Base-by-base conservation (phyloP, 2,113 vertebrate species). In the Alligator sinensis region DNA sequence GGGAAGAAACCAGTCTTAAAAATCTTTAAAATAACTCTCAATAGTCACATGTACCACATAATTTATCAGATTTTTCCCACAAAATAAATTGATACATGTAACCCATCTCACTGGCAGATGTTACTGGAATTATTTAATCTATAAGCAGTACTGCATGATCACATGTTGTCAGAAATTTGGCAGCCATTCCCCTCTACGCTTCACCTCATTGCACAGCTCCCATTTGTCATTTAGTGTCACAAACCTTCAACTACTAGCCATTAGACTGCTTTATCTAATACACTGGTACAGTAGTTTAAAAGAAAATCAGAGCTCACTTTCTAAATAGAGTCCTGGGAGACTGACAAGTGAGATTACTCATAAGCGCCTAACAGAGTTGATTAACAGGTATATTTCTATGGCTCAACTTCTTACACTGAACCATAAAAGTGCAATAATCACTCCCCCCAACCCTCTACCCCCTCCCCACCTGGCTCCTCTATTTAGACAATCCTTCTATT, bases 201-300 rank as follows among this genome's bases (percentile, higher is more conserved):
- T 97, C 89, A 89, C 58, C 93, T 86, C 75, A 75, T 95, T 57
- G 27, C 86, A 74, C 83, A 88, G 86, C 28, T 91, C 62, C 80
- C 61, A 93, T 97, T 96, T 95, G 89, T 95, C 94, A 95, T 89
- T 94, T 88, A 76, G 72, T 92, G 86, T 86, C 93, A 95, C 84
- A 91, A 90, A 54, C 63, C 58, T 55, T 62, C 64, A 89, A 88
- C 70, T 77, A 77, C 0, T 13, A 91, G 57, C 1, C 1, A 92
- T 95, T 93, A 94, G 81, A 90, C 84, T 2, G 4, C 80, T 92
- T 87, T 90, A 93, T 84, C 74, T 86, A 88, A 72, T 79, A 75
- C 38, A 58, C 60, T 86, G 91, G 75, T 92, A 87, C 86, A 93
- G 59, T 24, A 64, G 64, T 81, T 89, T 91, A 87, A 90, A 94